These are phyloP conservation scores for Labia minor DNA, from an alignment of 2,888 invertebrate species.

Conservation along the genomic window DNA sequence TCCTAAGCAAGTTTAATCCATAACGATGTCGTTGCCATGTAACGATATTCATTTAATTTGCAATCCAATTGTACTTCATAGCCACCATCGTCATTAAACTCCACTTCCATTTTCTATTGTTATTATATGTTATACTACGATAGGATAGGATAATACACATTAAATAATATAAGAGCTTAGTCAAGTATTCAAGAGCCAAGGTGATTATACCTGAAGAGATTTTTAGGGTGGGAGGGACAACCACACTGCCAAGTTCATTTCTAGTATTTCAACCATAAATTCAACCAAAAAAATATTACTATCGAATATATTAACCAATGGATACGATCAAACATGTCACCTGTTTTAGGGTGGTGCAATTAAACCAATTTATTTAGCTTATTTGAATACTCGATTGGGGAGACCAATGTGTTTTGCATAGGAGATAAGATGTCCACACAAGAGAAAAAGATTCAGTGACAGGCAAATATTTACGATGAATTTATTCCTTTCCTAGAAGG, in stretches of 20 bases:
- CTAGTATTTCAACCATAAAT: background rate
- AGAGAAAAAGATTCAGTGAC: no score
- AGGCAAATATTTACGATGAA: no score
- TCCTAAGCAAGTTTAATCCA: background rate
- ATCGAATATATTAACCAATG: background rate
- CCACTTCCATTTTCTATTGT: background rate
- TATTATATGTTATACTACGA: background rate
- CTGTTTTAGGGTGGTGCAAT: background rate
- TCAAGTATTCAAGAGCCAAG: background rate
- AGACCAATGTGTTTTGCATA: background rate
- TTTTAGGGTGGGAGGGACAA: background rate
- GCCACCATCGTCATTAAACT: background rate
- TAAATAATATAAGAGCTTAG: background rate
- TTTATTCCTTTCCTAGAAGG: background rate
- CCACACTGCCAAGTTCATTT: background rate
- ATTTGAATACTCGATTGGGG: slow-evolving; percentile 13
- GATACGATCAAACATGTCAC: background rate
- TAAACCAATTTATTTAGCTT: background rate
- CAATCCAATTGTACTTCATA: background rate
- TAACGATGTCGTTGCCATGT: background rate
- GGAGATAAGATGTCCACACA: background rate
- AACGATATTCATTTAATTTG: background rate
- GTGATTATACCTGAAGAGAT: background rate
- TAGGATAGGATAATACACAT: background rate
- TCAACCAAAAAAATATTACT: background rate